phyloP scores from a whole-genome alignment of 2,797 vertebrate genomes.

The Acanthiza pusilla region DNA sequence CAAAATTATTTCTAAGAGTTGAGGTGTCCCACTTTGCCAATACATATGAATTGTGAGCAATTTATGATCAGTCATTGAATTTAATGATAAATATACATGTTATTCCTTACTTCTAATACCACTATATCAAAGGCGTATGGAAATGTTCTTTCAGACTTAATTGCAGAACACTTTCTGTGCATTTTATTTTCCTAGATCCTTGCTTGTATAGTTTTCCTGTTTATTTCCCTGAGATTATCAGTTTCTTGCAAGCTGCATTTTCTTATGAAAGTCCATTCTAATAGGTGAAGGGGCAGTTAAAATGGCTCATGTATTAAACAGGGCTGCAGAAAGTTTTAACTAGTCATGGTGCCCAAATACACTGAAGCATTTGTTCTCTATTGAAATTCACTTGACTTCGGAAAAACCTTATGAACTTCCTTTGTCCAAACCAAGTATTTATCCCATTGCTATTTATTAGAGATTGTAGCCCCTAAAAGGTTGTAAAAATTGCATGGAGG shows the following conservation, averaged over 20 bases:
- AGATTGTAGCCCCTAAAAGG: background rate
- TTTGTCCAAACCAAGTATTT: background rate
- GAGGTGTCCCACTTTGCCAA: background rate
- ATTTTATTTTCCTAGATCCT: background rate
- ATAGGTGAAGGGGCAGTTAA: background rate
- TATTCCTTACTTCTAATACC: background rate
- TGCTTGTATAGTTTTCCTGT: background rate
- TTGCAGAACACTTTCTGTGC: background rate
- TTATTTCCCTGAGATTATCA: background rate
- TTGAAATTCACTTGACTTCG: background rate
- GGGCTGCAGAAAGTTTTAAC: background rate
- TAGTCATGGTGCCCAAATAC: background rate
- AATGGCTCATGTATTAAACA: background rate
- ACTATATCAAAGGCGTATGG: background rate
- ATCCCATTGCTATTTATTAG: background rate
- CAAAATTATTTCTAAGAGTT: background rate
- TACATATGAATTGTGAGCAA: background rate
- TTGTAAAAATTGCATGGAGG: background rate
- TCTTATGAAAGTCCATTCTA: background rate
- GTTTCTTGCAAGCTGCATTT: background rate
- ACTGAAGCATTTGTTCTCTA: background rate
- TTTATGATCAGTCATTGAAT: background rate
- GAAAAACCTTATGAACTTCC: background rate
- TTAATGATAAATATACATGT: background rate
- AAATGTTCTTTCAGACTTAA: background rate